Conservation (phyloP, 2,797 vertebrate species). For the Galago senegalensis region DNA sequence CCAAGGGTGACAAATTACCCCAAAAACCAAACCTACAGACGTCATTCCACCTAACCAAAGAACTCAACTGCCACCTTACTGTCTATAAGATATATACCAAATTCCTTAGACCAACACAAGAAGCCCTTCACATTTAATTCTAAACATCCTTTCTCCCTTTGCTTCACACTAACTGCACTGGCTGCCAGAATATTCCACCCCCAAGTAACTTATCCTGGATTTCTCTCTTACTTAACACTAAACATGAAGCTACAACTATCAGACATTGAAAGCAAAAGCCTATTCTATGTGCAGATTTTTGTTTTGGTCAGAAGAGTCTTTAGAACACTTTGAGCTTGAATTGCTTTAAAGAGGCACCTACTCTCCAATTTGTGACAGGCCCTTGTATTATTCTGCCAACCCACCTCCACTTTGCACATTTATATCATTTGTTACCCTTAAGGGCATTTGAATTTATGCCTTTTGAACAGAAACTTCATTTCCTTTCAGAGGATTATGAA, state of each 20-base stretch:
- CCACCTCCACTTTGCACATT: constrained; percentile 30
- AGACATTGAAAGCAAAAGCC: not conserved
- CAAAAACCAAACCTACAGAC: not conserved
- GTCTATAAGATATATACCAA: not conserved
- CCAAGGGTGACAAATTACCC: not conserved
- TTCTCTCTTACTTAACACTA: not conserved
- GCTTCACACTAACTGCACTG: not conserved
- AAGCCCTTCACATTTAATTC: not conserved
- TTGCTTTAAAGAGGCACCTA: constrained; percentile 17
- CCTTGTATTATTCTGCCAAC: not conserved
- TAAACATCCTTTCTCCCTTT: not conserved
- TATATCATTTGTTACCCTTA: constrained; percentile 10
- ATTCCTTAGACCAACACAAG: not conserved
- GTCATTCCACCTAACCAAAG: not conserved
- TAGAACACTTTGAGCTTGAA: constrained; percentile 38
- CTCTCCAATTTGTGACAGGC: not conserved
- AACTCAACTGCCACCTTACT: not conserved
- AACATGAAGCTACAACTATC: not conserved
- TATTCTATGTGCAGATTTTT: not conserved
- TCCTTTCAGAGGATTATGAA: constrained; percentile 45
- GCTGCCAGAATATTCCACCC: not conserved
- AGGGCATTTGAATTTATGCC: constrained; percentile 27
- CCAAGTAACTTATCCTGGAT: too few relatives aligned
- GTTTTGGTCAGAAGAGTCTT: constrained; percentile 55
- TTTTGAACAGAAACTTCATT: constrained; percentile 32